A percentile compares a stretch with the other conserved stretches of the same genome.
These are phyloP conservation scores for Protobothrops mucrosquamatus DNA, from an alignment of 2,113 vertebrate genomes.

Conservation along the genomic window DNA sequence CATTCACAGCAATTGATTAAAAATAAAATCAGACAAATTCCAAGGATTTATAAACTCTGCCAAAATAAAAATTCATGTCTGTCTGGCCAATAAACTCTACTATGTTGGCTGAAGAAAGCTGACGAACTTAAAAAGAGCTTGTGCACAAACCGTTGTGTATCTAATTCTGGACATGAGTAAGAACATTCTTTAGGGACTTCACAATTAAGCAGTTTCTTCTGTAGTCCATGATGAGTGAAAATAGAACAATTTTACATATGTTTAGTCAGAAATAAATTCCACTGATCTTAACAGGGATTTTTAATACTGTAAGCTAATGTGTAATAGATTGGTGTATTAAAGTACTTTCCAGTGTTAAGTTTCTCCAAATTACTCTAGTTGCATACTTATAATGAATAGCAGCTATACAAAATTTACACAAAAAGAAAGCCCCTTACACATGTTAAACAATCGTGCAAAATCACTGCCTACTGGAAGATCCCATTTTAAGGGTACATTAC, in stretches of 20 bases:
- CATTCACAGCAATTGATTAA: background rate
- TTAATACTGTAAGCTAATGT: background rate
- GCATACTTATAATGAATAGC: background rate
- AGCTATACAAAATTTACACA: background rate
- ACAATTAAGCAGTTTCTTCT: background rate
- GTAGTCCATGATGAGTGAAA: background rate
- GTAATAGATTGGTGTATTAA: background rate
- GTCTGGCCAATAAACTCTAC: background rate
- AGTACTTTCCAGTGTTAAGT: background rate
- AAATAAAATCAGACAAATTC: background rate
- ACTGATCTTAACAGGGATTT: background rate
- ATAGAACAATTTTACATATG: background rate
- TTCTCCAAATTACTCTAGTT: background rate
- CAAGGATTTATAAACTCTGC: background rate
- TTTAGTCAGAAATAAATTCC: background rate
- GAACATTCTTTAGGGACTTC: background rate
- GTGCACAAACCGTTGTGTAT: background rate
- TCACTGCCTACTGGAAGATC: background rate
- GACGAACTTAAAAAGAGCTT: background rate
- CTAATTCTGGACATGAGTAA: background rate
- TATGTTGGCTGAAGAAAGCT: background rate
- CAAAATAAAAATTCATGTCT: background rate
- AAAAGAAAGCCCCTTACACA: background rate
- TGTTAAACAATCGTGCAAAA: background rate
- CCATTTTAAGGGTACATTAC: background rate